Percentiles rank a stretch among this genome's conserved stretches.
Conservation (phyloP, 2,888 invertebrate species). For the Eristalinus aeneus region DNA sequence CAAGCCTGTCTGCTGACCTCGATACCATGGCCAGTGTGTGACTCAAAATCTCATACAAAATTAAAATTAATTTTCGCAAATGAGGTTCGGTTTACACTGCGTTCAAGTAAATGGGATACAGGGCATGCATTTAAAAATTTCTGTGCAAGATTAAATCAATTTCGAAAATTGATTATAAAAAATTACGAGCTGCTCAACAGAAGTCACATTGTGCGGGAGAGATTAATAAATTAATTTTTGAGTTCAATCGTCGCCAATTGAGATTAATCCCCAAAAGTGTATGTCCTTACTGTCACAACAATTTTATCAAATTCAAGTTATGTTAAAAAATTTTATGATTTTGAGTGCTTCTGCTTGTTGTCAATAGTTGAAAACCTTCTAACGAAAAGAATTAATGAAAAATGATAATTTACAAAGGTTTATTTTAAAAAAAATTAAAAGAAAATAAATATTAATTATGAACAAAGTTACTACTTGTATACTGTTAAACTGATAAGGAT, state of each 20-base stretch:
- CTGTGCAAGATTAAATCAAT: conserved; percentile 44
- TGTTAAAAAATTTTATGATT: background rate
- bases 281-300: background rate
- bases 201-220: background rate
- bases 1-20: conserved; percentile 9
- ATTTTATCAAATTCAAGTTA: background rate
- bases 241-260: background rate
- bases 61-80: conserved; percentile 61
- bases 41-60: conserved; percentile 55
- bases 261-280: background rate
- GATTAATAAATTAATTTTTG: conserved; percentile 42
- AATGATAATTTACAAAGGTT: no score
- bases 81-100: conserved; percentile 28
- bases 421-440: no score
- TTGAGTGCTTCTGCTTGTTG: no score
- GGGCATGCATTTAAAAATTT: conserved; percentile 9
- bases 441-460: no score
- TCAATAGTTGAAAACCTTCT: no score
- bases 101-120: conserved; percentile 23
- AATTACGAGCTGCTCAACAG: background rate
- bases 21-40: conserved; percentile 2
- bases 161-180: conserved; percentile 48
- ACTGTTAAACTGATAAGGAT: no score
- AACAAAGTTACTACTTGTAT: no score
- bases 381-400: no score